phyloP scores from a whole-genome alignment of 2,113 vertebrate genomes.

The Petaurus breviceps region DNA sequence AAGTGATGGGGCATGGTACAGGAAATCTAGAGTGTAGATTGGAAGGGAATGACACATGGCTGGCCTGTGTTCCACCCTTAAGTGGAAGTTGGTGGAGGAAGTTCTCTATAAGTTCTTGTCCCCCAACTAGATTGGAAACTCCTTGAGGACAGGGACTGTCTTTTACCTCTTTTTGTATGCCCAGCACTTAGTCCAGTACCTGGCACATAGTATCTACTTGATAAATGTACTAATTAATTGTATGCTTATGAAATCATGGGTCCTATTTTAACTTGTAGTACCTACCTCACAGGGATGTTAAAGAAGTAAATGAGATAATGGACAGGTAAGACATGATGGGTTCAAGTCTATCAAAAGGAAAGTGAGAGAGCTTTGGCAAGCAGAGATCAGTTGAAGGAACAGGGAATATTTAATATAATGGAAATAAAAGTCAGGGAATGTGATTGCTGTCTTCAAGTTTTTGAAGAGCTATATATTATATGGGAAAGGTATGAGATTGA shows the following conservation, averaged over 20 bases:
- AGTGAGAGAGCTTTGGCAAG: neutral
- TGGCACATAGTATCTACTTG: neutral
- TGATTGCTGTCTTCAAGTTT: neutral
- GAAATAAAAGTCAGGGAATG: neutral
- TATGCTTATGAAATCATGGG: too few species aligned
- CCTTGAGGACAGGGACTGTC: neutral
- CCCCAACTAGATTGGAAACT: too few species aligned
- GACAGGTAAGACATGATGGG: too few species aligned
- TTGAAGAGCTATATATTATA: neutral
- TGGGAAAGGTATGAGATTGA: neutral
- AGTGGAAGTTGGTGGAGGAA: neutral
- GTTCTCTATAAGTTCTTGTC: neutral
- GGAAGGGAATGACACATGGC: neutral
- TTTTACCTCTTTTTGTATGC: neutral
- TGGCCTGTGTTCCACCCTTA: neutral
- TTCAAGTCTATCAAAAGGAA: too few species aligned
- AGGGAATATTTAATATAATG: neutral
- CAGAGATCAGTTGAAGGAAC: neutral
- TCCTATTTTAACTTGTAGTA: too few species aligned
- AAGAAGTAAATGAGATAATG: too few species aligned
- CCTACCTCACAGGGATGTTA: too few species aligned
- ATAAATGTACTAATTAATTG: neutral
- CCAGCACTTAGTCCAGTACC: neutral
- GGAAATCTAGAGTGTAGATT: neutral
- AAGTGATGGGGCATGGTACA: neutral